Evolutionary conservation across 2,888 invertebrate species (phyloP), one percentile per base, ranked within the genome.

Genomic region (Acrobasis consociella): DNA sequence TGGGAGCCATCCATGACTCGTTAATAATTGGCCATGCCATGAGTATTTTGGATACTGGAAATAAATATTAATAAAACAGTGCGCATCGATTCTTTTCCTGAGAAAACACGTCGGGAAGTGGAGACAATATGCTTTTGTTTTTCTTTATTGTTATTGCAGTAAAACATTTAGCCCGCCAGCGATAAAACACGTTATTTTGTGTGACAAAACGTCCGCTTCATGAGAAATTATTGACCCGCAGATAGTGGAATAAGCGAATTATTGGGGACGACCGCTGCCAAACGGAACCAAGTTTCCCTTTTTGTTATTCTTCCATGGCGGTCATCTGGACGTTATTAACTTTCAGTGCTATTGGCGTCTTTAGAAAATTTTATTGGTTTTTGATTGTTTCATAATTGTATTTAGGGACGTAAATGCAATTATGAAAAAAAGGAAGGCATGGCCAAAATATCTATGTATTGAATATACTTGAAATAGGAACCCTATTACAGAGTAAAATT

Each of bases 211-310:
- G 92, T 90, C 91, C 78, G 82, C 78, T 91, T 92, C 89, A 91
- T 91, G 92, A 91, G 91, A 91, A 92, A 90, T 83, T 92, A 92
- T 91, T 85, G 88, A 91, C 87, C 90, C 89, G 84, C 90, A 91
- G 89, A 91, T 91, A 89, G 90, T 82, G 86, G 85, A 82, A 86
- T 89, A 87, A 89, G 83, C 89, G 85, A 91, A 86, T 90, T 90
- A 90, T 90, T 86, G 85, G 81, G 76, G 82, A 78, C 74, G 76
- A 69, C 75, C 76, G 72, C 74, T 75, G 72, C 82, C 65, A 69
- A 71, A 87, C 66, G 69, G 83, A 83, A 83, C 85, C 86, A 87
- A 65, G 65, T 10, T 3, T 22, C 39, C 38, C 8, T 58, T 39
- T 63, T 17, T 52, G 17, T 17, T 31, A 31, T 31, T 7, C 31